Percentiles rank a stretch among this genome's conserved stretches.
These are phyloP conservation scores for Mormyrops attenuatus DNA, from an alignment of 2,797 vertebrate genomes.

Conservation along the genomic window DNA sequence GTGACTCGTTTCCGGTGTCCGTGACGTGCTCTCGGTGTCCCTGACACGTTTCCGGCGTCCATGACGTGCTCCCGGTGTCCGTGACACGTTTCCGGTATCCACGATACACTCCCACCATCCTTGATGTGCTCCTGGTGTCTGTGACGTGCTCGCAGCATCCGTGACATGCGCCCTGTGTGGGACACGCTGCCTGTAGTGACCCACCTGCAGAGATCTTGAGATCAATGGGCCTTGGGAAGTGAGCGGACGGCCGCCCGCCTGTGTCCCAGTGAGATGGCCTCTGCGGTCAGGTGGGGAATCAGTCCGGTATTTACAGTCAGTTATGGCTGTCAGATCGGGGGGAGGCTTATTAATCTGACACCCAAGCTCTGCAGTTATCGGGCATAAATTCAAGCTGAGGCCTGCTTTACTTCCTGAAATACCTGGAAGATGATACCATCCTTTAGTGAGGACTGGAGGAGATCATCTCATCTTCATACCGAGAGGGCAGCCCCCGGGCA, in stretches of 20 bases:
- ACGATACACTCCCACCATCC: not conserved
- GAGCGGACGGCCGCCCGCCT: not conserved
- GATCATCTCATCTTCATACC: not conserved
- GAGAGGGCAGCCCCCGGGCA: not conserved
- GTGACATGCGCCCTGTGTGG: not conserved
- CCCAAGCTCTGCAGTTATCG: not conserved
- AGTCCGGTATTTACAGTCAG: not conserved
- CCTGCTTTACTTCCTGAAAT: not conserved
- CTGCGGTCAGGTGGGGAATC: not conserved
- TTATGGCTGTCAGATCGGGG: not conserved
- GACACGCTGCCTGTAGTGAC: not conserved
- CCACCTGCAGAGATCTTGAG: not conserved
- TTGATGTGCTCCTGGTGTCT: not conserved
- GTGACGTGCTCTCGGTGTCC: not conserved
- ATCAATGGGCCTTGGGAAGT: not conserved
- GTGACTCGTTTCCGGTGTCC: not conserved
- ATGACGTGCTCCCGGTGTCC: rapidly evolving
- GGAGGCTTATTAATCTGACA: not conserved
- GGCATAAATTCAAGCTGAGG: not conserved
- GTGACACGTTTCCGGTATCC: not conserved
- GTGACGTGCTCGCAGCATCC: not conserved
- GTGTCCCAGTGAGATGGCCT: not conserved
- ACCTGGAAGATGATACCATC: not conserved
- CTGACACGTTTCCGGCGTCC: not conserved
- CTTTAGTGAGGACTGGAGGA: not conserved